Percentiles rank a stretch among this genome's conserved stretches.
These are phyloP conservation scores for Bovichtus diacanthus DNA, from an alignment of 2,797 vertebrate genomes.

Conservation along the genomic window DNA sequence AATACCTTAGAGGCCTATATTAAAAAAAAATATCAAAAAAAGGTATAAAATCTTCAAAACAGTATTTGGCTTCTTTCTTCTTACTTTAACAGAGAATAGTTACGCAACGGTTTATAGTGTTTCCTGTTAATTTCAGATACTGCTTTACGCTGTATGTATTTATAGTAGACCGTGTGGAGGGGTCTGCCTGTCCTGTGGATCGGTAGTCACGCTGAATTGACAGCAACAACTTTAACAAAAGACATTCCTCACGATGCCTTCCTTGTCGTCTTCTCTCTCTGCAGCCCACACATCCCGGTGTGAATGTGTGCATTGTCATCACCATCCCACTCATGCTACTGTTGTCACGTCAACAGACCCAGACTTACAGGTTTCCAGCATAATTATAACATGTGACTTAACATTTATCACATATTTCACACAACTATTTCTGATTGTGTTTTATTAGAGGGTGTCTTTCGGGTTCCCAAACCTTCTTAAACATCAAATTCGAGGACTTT, in stretches of 20 bases:
- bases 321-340: conserved; percentile 39
- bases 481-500: too few relatives aligned
- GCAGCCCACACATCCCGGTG: conserved; percentile 16
- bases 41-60: conserved; percentile 25
- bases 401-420: background rate
- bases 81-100: background rate
- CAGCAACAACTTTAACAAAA: conserved; percentile 20
- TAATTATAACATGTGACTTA: conserved; percentile 16
- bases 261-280: background rate
- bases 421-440: background rate
- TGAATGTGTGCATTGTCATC: conserved; percentile 31
- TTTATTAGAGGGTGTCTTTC: background rate
- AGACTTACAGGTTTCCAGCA: conserved; percentile 2
- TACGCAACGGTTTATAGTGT: background rate
- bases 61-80: conserved; percentile 6
- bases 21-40: too few relatives aligned
- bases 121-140: background rate
- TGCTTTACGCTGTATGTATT: background rate
- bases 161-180: background rate
- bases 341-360: conserved; percentile 28
- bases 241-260: conserved; percentile 3
- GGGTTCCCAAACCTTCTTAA: too few relatives aligned
- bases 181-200: background rate
- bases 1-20: conserved; percentile 43
- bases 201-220: background rate